These are phyloP conservation scores for Rhinophrynus dorsalis DNA, from an alignment of 2,797 vertebrate genomes.

Conservation along the genomic window DNA sequence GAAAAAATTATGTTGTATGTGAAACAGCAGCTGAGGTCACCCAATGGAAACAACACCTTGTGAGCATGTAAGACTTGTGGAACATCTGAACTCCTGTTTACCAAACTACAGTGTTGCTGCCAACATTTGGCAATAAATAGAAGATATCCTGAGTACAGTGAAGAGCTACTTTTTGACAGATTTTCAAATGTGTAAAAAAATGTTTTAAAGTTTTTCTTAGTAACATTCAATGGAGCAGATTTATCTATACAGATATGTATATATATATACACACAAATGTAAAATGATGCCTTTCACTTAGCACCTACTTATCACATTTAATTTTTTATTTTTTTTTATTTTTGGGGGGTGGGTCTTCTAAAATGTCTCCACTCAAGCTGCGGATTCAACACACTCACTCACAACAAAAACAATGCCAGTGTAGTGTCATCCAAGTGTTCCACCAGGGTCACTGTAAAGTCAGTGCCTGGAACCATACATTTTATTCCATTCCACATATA, in stretches of 20 bases:
- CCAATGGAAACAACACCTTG: slow-evolving; percentile 6
- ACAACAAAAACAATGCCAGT: slow-evolving; percentile 31
- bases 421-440: slow-evolving; percentile 26
- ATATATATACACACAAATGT: slow-evolving; percentile 10
- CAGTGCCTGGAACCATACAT: slow-evolving; percentile 86
- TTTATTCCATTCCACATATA: slow-evolving; percentile 93
- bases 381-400: slow-evolving; percentile 28
- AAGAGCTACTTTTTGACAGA: slow-evolving; percentile 43
- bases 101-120: slow-evolving; percentile 61
- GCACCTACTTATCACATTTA: slow-evolving; percentile 31
- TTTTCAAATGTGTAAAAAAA: slow-evolving; percentile 30
- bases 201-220: slow-evolving; percentile 1
- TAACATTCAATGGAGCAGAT: slow-evolving; percentile 43
- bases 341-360: background rate
- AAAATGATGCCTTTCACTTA: slow-evolving; percentile 18
- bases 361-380: slow-evolving; percentile 52
- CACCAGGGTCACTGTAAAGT: slow-evolving; percentile 43
- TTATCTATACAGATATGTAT: slow-evolving; percentile 43
- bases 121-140: slow-evolving; percentile 80
- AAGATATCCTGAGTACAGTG: slow-evolving; percentile 78
- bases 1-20: background rate
- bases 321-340: too few relatives aligned
- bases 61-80: slow-evolving; percentile 18
- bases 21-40: slow-evolving; percentile 6
- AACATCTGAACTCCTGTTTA: slow-evolving; percentile 20